Evolutionary conservation across 2,113 vertebrate genomes (phyloP), one percentile per base, ranked within the genome.

Genomic region (Atlantisia rogersi): DNA sequence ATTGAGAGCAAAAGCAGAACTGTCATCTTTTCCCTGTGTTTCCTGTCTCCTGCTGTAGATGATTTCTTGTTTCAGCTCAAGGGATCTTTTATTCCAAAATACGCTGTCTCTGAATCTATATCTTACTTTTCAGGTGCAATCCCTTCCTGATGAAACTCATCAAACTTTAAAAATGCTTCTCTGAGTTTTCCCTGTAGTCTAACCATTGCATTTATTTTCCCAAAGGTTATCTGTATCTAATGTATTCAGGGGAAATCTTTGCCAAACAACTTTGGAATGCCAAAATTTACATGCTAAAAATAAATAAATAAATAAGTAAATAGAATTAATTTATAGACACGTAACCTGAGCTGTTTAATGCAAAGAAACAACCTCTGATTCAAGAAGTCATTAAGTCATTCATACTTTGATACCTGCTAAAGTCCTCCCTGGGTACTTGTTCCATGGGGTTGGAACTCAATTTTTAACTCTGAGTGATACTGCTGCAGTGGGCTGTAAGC

Each of bases 401-500:
- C 21, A 26, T 76, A 13, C 4, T n/a, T 60, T n/a, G 24, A 40
- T 53, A 24, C 3, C 29, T 70, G 12, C 29, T 78, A 1, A 65
- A 44, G 20, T 29, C 20, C 19, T 90, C 69, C 31, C 5, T n/a
- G 35, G 11, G 31, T 8, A 50, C 20, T 10, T 59, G 10, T 62
- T 62, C n/a, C 24, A 19, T 53, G 39, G 17, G 4, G 2, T 22
- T 82, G 67, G 26, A 87, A 17, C 3, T 21, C 15, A 39, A 12
- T 77, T 69, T 73, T 82, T 40, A 37, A n/a, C 21, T 53, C 29
- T 19, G 13, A 83, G 5, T 58, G 12, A 74, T 28, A 28, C 2
- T 60, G 40, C 5, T 3, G 5, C 20, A 63, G 9, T 17, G 11
- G 6, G 10, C n/a, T 0, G 1, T n/a, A 19, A 87, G 3, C 7